Conservation (phyloP, 2,888 invertebrate species). For the Ochropleura leucogaster region DNA sequence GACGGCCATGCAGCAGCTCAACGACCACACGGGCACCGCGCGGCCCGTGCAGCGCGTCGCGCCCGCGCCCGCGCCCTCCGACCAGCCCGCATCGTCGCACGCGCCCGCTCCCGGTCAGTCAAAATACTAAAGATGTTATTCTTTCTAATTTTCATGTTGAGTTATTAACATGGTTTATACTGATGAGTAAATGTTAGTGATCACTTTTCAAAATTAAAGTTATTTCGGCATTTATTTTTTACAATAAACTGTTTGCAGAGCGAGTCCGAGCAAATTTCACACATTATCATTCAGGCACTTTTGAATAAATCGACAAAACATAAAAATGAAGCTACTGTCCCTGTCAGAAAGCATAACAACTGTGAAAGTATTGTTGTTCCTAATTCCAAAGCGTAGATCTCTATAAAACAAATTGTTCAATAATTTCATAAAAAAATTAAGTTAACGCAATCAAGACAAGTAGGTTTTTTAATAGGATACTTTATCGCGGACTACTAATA, state of each 20-base stretch:
- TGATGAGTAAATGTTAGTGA: background rate
- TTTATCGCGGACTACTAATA: background rate
- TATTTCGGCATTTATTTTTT: background rate
- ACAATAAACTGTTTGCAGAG: no score
- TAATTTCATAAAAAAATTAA: background rate
- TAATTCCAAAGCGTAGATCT: background rate
- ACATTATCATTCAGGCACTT: background rate
- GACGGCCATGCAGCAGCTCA: conserved; percentile 99
- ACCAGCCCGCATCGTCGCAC: conserved; percentile 62
- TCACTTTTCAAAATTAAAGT: background rate
- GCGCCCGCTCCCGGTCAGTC: conserved; percentile 68
- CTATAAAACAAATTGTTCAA: background rate
- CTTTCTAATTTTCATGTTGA: background rate
- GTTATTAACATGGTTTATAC: background rate
- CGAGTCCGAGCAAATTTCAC: no score
- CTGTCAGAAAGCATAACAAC: background rate
- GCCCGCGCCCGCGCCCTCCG: conserved; percentile 79
- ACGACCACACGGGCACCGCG: conserved; percentile 99
- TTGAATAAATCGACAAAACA: background rate
- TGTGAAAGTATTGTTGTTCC: background rate
- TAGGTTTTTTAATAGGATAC: background rate
- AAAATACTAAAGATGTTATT: background rate
- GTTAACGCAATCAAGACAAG: background rate
- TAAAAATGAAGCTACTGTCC: no score
- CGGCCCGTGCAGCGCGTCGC: conserved; percentile 96